Evolutionary conservation across 2,888 invertebrate genomes (phyloP), one percentile per base, ranked within the genome.

Genomic region (Diarsia dahlii): DNA sequence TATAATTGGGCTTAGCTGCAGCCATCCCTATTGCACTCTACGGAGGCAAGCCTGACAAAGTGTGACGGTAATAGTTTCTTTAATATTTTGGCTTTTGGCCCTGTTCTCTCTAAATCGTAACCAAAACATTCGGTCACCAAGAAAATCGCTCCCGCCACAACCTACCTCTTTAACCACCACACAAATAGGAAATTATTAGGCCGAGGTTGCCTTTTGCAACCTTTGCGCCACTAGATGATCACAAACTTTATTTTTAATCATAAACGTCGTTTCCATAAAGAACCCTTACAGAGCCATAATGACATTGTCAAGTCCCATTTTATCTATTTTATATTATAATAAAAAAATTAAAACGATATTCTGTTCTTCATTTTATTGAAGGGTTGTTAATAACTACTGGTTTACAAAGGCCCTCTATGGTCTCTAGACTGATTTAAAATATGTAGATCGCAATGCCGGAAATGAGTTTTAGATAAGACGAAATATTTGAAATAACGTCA

Each of bases 121-220:
- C 28, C 23, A 56, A 12, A 23, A 23, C 18, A 34, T 18, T 9
- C 28, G 58, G 18, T 60, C 28, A 18, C 23, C 3, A 45, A 63
- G 10, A 50, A 13, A 66, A 62, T 64, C 68, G 68, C 60, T 68
- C 39, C 58, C 79, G 71, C 78, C 65, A 12, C 71, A 13, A 2
- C 34, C 18, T 80, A 81, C 72, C 1, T n/a, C 70, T 90, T 88
- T 66, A 20, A 78, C 87, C 91, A 89, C 3, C 50, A 20, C 28
- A 75, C 82, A 85, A 89, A 93, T 91, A 94, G 95, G 94, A 95
- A 95, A 95, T 95, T 93, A 95, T 94, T 93, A 94, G 94, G 91
- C 91, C 90, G 77, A 90, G 90, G 84, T 90, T 88, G 92, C 91
- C 92, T 91, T 94, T 94, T 93, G 91, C 92, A 91, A 92, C 92